phyloP scores from a whole-genome alignment of 2,113 vertebrate genomes.

The Entelurus aequoreus region DNA sequence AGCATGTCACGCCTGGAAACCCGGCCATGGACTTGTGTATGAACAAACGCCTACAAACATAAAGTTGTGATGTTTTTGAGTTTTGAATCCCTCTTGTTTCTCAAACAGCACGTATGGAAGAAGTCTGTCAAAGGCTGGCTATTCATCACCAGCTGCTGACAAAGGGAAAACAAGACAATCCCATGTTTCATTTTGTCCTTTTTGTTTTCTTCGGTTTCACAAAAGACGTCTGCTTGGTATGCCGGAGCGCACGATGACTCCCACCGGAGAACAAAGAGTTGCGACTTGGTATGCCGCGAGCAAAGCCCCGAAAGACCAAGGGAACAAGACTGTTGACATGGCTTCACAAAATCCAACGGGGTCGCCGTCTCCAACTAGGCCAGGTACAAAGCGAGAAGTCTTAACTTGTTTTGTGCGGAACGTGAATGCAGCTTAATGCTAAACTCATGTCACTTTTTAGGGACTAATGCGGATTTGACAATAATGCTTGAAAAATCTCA shows the following conservation, averaged over 20 bases:
- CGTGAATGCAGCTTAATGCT: not conserved
- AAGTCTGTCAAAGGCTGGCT: constrained; percentile 40
- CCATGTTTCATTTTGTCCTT: constrained; percentile 8
- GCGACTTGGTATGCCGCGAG: constrained; percentile 60
- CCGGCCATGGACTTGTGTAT: constrained; percentile 52
- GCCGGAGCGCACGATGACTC: constrained; percentile 39
- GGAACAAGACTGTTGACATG: constrained; percentile 47
- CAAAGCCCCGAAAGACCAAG: constrained; percentile 41
- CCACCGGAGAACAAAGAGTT: constrained; percentile 39
- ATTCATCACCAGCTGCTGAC: constrained; percentile 43
- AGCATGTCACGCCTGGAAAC: constrained; percentile 73
- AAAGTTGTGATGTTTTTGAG: constrained; percentile 35
- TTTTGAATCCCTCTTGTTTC: constrained; percentile 20
- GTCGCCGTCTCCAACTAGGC: constrained; percentile 34
- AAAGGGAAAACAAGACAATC: constrained; percentile 2
- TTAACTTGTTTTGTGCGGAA: not conserved
- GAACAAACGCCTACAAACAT: constrained; percentile 38
- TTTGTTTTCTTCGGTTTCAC: not conserved
- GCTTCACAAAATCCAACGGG: constrained; percentile 55
- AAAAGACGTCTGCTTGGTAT: constrained; percentile 24
- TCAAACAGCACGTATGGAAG: constrained; percentile 47
- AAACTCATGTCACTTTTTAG: not conserved
- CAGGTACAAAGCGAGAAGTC: constrained; percentile 5
- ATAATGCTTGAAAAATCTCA: too few species aligned
- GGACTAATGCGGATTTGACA: too few species aligned